phyloP scores from a whole-genome alignment of 2,888 invertebrate genomes.

The Synanthedon andrenaeformis region DNA sequence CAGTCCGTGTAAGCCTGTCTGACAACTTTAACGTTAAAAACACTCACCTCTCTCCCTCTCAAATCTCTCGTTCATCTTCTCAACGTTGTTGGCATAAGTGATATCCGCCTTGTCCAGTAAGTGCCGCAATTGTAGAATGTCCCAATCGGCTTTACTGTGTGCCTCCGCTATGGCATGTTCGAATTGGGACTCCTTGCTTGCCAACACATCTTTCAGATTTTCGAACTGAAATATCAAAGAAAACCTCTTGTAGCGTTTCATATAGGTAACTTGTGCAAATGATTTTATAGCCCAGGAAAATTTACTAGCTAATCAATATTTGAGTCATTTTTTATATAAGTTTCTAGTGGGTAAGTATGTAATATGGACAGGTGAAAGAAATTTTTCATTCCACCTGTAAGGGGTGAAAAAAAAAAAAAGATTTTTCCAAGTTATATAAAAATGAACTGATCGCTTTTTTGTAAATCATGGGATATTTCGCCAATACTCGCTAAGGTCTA shows the following conservation, averaged over 20 bases:
- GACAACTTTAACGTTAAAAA: neutral
- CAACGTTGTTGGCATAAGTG: conserved; percentile 78
- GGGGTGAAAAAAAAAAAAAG: no score
- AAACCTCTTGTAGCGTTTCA: conserved; percentile 2
- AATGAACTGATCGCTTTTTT: no score
- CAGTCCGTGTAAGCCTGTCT: no score
- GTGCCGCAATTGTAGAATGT: conserved; percentile 76
- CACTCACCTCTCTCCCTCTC: conserved; percentile 75
- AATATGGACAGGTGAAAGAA: neutral
- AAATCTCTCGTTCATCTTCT: conserved; percentile 74
- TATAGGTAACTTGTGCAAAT: neutral
- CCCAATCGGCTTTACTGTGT: conserved; percentile 76
- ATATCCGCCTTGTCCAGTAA: conserved; percentile 81
- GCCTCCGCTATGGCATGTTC: conserved; percentile 69
- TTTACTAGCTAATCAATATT: neutral
- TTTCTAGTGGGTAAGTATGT: neutral
- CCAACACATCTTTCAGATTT: conserved; percentile 73
- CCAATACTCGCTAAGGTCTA: no score
- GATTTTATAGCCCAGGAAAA: neutral
- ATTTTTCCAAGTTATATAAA: no score
- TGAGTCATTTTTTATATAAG: neutral
- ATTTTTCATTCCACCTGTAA: no score
- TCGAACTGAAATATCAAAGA: conserved; percentile 63
- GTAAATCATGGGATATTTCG: no score
- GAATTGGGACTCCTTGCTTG: conserved; percentile 72